Evolutionary conservation across 2,888 invertebrate species (phyloP).

Genomic region (Ephialtes manifestator): DNA sequence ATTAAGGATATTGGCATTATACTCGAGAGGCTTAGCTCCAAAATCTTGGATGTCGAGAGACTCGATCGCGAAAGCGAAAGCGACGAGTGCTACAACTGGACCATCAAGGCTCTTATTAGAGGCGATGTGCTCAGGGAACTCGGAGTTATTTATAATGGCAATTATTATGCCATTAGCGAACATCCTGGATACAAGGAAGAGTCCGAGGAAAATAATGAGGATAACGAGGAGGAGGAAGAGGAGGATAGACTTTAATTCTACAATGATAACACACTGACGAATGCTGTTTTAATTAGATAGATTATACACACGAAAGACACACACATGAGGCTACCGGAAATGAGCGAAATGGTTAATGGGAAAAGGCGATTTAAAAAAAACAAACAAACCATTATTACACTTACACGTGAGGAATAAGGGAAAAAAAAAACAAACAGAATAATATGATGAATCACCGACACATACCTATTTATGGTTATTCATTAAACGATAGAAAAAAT

Average conservation of each 20-base stretch:
- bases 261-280: not conserved
- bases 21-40: conserved; percentile 95
- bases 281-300: conserved; percentile 65
- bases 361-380: conserved; percentile 14
- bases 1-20: conserved; percentile 98
- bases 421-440: conserved; percentile 9
- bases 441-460: conserved; percentile 57
- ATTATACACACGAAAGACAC: conserved; percentile 46
- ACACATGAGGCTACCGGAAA: not conserved
- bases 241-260: conserved; percentile 87
- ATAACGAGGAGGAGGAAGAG: conserved; percentile 94
- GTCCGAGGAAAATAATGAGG: conserved; percentile 94
- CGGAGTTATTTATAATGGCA: conserved; percentile 97
- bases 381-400: conserved; percentile 31
- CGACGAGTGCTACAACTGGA: conserved; percentile 98
- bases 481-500: conserved; percentile 77
- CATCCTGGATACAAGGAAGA: conserved; percentile 97
- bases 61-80: conserved; percentile 96
- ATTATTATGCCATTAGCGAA: conserved; percentile 97
- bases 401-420: conserved; percentile 36
- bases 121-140: conserved; percentile 96
- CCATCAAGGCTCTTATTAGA: conserved; percentile 97
- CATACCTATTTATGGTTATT: conserved; percentile 82
- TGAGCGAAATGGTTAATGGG: too few species aligned
- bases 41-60: conserved; percentile 97